Percentiles rank a stretch among this genome's conserved stretches.
Evolutionary conservation across 2,113 vertebrate genomes (phyloP).

Genomic region (Rhadina sibilatrix): DNA sequence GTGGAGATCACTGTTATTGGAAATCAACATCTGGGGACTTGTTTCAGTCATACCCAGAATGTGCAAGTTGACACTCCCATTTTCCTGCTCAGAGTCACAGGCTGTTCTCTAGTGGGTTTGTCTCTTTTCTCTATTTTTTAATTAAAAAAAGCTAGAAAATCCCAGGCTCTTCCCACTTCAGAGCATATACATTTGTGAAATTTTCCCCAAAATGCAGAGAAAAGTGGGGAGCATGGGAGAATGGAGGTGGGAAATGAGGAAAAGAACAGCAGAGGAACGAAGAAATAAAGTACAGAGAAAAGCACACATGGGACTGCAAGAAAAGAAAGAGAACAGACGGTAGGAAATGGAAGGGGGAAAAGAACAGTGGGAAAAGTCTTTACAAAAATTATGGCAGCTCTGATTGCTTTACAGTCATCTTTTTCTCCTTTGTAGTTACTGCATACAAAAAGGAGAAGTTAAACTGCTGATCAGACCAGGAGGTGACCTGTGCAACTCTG

Average conservation of each 20-base stretch:
- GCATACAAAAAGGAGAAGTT: background rate
- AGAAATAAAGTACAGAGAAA: background rate
- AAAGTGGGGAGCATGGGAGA: accelerated
- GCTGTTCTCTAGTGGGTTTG: background rate
- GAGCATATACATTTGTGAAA: background rate
- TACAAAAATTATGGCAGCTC: background rate
- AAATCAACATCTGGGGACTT: background rate
- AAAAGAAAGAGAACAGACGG: background rate
- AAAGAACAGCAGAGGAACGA: background rate
- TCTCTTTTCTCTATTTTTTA: background rate
- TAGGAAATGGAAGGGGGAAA: background rate
- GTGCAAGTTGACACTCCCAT: background rate
- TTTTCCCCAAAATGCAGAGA: background rate
- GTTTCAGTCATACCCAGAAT: background rate
- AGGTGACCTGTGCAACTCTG: background rate
- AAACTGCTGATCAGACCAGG: background rate
- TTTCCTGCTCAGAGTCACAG: background rate
- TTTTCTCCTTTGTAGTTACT: background rate
- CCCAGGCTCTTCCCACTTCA: background rate
- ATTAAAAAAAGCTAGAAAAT: background rate
- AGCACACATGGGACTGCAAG: background rate
- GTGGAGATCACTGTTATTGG: background rate
- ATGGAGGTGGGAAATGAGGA: background rate
- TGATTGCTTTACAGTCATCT: background rate
- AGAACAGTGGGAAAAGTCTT: background rate